phyloP scores from a whole-genome alignment of 2,888 invertebrate species.

The Strigamia transsilvanica region DNA sequence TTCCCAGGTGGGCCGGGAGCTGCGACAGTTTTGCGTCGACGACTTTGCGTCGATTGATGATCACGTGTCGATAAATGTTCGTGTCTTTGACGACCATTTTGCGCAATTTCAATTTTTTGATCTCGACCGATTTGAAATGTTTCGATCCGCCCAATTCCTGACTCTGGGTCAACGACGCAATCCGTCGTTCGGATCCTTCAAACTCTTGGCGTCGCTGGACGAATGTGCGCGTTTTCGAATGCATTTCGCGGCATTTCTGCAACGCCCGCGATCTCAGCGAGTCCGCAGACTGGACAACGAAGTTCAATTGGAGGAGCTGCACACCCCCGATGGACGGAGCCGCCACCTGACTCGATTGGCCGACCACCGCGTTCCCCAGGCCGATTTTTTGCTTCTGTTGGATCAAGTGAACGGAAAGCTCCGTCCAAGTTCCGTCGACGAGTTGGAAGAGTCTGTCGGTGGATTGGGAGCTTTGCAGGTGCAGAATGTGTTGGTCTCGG shows the following conservation, averaged over 20 bases:
- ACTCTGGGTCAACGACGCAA: not conserved
- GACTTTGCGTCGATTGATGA: not conserved
- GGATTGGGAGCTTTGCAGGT: not conserved
- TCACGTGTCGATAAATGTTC: not conserved
- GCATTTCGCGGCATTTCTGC: not conserved
- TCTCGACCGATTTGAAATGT: not conserved
- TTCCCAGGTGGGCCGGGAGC: not conserved
- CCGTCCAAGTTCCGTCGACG: conserved; percentile 46
- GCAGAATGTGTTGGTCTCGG: not conserved
- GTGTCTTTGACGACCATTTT: not conserved
- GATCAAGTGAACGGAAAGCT: not conserved
- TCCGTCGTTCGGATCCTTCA: not conserved
- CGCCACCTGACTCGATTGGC: not conserved
- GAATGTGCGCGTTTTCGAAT: not conserved
- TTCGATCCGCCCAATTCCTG: not conserved
- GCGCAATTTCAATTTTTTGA: not conserved
- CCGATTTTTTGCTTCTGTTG: not conserved
- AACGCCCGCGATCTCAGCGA: not conserved
- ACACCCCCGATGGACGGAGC: not conserved
- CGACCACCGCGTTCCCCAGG: not conserved
- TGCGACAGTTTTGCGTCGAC: not conserved
- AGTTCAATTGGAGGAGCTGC: not conserved
- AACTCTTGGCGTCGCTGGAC: not conserved
- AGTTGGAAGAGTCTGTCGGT: not conserved
- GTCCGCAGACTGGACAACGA: not conserved